Evolutionary conservation across 2,888 invertebrate species (phyloP).

Genomic region (Hydrotaea cyrtoneurina): DNA sequence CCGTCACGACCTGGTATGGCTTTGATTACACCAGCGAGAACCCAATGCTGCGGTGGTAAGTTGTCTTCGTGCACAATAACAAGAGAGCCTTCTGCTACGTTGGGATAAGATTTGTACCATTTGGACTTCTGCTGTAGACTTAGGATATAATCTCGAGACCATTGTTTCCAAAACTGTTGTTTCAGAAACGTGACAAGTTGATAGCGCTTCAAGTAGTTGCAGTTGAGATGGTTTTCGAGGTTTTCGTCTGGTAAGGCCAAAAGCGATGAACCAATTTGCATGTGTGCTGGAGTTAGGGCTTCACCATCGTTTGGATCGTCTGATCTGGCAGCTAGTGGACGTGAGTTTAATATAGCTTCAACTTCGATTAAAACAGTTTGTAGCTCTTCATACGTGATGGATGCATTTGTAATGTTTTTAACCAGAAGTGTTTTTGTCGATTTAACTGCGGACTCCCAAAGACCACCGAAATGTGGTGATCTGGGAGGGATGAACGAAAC

Average conservation of each 20-base stretch:
- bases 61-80: conserved; percentile 64
- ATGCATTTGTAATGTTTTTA: conserved; percentile 52
- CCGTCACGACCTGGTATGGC: conserved; percentile 51
- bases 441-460: conserved; percentile 68
- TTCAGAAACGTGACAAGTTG: conserved; percentile 58
- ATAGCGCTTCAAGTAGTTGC: conserved; percentile 42
- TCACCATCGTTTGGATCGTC: conserved; percentile 66
- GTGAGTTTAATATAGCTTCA: conserved; percentile 69
- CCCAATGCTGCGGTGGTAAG: conserved; percentile 61
- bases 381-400: conserved; percentile 62
- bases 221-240: conserved; percentile 8
- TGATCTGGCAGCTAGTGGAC: conserved; percentile 63
- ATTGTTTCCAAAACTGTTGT: conserved; percentile 62
- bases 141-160: conserved; percentile 59
- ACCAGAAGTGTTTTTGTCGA: conserved; percentile 60
- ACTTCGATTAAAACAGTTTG: conserved; percentile 65
- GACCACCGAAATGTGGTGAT: conserved; percentile 65
- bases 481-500: conserved; percentile 66
- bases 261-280: conserved; percentile 63
- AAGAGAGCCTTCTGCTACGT: conserved; percentile 54
- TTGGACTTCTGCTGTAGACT: conserved; percentile 51
- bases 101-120: conserved; percentile 47
- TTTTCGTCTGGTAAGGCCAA: conserved; percentile 44
- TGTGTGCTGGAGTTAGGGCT: conserved; percentile 65
- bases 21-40: conserved; percentile 47